Conservation (phyloP, 2,113 vertebrate species). For the Rousettus leschenaultii region DNA sequence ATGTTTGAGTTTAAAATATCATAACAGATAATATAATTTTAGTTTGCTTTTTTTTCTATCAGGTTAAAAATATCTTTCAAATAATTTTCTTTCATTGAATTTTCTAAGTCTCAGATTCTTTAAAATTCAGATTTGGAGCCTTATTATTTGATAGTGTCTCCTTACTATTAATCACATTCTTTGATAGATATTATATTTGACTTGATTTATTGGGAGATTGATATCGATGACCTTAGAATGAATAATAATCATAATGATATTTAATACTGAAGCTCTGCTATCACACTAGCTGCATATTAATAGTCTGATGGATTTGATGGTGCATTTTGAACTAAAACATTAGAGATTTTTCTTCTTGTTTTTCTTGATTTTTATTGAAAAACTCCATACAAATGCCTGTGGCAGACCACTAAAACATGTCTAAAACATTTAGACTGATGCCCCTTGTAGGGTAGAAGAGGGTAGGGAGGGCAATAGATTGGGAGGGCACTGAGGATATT, state of each 20-base stretch:
- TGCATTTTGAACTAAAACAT: slow-evolving; percentile 27
- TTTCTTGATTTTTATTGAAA: background rate
- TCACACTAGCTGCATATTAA: slow-evolving; percentile 50
- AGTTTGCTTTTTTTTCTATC: slow-evolving; percentile 45
- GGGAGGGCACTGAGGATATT: background rate
- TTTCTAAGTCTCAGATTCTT: slow-evolving; percentile 41
- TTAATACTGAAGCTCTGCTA: slow-evolving; percentile 42
- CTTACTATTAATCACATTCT: slow-evolving; percentile 55
- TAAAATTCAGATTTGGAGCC: slow-evolving; percentile 13
- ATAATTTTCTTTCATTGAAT: slow-evolving; percentile 47
- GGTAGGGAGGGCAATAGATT: background rate
- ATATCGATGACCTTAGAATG: slow-evolving; percentile 51
- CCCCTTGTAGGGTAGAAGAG: background rate
- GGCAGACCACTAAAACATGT: background rate
- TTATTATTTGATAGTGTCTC: slow-evolving; percentile 55
- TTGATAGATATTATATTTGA: slow-evolving; percentile 64
- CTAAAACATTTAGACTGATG: background rate
- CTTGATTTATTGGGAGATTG: slow-evolving; percentile 55
- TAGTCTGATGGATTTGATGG: background rate
- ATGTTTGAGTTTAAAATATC: slow-evolving; percentile 46
- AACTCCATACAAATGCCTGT: background rate
- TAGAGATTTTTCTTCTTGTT: slow-evolving; percentile 29
- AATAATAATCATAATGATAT: slow-evolving; percentile 56
- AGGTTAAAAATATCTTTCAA: slow-evolving; percentile 63
- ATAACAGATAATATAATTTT: slow-evolving; percentile 52